Percentiles rank a stretch among this genome's conserved stretches.
Conservation (phyloP, 2,888 invertebrate genomes). For the Mycalesis mineus region DNA sequence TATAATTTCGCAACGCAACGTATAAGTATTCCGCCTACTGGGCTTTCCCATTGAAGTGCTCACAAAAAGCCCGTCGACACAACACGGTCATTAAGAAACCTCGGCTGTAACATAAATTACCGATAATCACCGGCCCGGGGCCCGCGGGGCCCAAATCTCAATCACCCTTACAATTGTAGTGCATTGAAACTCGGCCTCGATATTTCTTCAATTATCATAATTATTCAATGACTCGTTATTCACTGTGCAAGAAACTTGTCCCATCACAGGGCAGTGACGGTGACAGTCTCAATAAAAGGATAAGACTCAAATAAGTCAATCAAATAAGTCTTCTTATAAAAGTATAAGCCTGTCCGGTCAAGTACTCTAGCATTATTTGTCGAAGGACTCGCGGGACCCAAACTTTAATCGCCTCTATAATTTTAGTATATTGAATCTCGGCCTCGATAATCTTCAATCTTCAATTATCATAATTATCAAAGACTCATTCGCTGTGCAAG, state of each 20-base stretch:
- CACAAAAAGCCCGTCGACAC: neutral
- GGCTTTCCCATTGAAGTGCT: neutral
- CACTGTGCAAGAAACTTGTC: slow-evolving; percentile 1
- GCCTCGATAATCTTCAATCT: no score
- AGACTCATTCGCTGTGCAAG: no score
- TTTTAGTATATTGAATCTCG: no score
- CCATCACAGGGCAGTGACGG: no score
- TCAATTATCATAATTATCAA: no score
- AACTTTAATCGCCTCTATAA: no score
- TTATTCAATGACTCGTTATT: slow-evolving; percentile 66
- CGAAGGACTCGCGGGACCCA: no score
- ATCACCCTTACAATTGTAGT: slow-evolving; percentile 42
- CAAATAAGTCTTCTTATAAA: no score
- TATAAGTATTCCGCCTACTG: no score
- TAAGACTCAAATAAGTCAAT: neutral
- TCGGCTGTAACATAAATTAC: slow-evolving; percentile 47
- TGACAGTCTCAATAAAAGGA: neutral
- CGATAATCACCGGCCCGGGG: slow-evolving; percentile 42
- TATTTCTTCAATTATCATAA: slow-evolving; percentile 66
- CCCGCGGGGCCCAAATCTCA: slow-evolving; percentile 14
- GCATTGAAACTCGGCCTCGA: slow-evolving; percentile 48
- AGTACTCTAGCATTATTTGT: no score
- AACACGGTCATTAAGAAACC: neutral
- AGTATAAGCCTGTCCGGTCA: no score
- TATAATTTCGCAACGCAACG: no score